These are phyloP conservation scores for Papilio gigon DNA, from an alignment of 2,888 invertebrate species.

Conservation along the genomic window DNA sequence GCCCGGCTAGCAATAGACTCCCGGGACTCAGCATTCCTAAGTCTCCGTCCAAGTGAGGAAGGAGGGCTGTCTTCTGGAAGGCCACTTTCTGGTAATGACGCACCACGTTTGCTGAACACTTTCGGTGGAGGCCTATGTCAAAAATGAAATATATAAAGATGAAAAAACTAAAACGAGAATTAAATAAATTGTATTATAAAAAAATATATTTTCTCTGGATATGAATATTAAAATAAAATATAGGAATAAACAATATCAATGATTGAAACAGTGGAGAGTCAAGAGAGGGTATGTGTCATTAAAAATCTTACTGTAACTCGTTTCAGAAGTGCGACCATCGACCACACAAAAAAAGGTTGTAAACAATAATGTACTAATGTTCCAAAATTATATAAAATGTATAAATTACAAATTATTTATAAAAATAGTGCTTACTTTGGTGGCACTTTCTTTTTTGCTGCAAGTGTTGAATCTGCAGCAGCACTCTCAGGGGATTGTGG, in stretches of 20 bases:
- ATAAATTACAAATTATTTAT: neutral
- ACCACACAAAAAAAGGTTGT: no score
- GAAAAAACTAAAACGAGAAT: no score
- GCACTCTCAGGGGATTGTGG: slow-evolving; percentile 79
- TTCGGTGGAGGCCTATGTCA: slow-evolving; percentile 85
- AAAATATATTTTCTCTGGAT: neutral
- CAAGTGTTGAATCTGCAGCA: slow-evolving; percentile 80
- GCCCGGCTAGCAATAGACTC: slow-evolving; percentile 78
- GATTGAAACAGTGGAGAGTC: no score
- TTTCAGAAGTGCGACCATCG: no score
- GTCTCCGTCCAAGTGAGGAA: slow-evolving; percentile 71
- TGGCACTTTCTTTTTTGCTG: slow-evolving; percentile 85
- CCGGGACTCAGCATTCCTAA: slow-evolving; percentile 74
- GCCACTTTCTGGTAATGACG: slow-evolving; percentile 81
- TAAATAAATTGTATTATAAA: neutral
- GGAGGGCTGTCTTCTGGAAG: slow-evolving; percentile 79
- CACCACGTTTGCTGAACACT: slow-evolving; percentile 82
- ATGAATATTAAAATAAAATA: no score
- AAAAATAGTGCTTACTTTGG: slow-evolving; percentile 77
- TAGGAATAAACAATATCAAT: no score
- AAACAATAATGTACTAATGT: no score
- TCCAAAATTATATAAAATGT: no score
- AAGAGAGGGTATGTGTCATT: no score
- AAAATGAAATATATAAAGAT: no score
- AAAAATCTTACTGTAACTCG: no score